Evolutionary conservation across 1,140 invertebrate species (phyloP), one percentile per base, ranked within the genome.

Genomic region (Trachymyrmex septentrionalis): DNA sequence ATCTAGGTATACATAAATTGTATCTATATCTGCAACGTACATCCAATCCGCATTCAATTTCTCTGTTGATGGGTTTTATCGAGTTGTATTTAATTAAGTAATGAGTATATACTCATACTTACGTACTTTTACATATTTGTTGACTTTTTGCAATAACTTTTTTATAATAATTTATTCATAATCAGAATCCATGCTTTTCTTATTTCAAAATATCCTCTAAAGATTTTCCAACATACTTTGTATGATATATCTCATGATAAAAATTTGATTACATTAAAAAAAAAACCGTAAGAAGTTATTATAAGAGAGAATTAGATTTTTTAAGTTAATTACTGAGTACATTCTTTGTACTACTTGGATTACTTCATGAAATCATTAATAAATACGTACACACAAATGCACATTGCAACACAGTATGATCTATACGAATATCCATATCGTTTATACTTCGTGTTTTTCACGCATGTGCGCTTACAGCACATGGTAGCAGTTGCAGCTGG

Each of bases 401-500:
- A 10, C 9, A 9, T 24, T 30, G 34, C 24, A 48, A 71, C 34
- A 16, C 38, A 38, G 5, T 73, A 61, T 61, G n/a, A 59, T 27
- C 24, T 75, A 6, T 55, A 14, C 14, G n/a, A 10, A n/a, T 53
- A 38, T 82, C 12, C 19, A 24, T 30, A 44, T 75, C n/a, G 61
- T 69, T 48, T 69, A 44, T 44, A 38, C 55, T 73, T 75, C 34
- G 24, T 72, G 7, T 19, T 34, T 57, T 44, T 72, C 53, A 84
- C 61, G 75, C 55, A 55, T 48, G 81, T 77, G 75, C 55, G 55
- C 44, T 27, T 16, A 53, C 27, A 55, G 57, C 82, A 77, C 77
- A 85, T 90, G 85, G 81, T 53, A 67, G 55, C 85, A 75, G 88
- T 57, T 84, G 77, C 87, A 57, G 59, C 27, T 86, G 77, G 82